Conservation (phyloP, 2,888 invertebrate genomes). For the Phanerotoma sp. region DNA sequence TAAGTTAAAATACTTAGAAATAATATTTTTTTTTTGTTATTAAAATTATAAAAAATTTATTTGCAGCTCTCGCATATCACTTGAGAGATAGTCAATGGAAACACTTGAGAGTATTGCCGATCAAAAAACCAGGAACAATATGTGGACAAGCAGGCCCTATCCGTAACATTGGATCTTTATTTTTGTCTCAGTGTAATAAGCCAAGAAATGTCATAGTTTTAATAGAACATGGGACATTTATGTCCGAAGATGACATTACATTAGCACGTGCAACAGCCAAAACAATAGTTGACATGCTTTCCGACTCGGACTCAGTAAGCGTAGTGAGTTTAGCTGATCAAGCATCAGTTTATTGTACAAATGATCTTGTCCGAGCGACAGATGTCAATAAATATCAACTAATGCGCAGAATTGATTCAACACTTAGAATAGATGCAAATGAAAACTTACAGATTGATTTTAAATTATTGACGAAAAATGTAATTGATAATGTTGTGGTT, state of each 20-base stretch:
- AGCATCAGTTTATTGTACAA: slow-evolving; percentile 42
- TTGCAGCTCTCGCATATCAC: slow-evolving; percentile 42
- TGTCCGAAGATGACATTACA: slow-evolving; percentile 52
- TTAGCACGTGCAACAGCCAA: slow-evolving; percentile 52
- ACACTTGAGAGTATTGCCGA: slow-evolving; percentile 49
- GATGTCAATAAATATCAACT: slow-evolving; percentile 53
- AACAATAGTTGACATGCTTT: slow-evolving; percentile 52
- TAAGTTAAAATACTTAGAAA: neutral
- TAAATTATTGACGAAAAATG: slow-evolving; percentile 37
- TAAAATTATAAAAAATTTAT: slow-evolving; percentile 13
- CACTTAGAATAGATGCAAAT: slow-evolving; percentile 46
- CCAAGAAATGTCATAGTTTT: slow-evolving; percentile 51
- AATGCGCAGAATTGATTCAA: slow-evolving; percentile 46
- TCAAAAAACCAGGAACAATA: slow-evolving; percentile 47
- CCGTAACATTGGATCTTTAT: slow-evolving; percentile 51
- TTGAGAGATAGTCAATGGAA: slow-evolving; percentile 49
- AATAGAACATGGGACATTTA: slow-evolving; percentile 48
- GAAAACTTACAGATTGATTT: slow-evolving; percentile 44
- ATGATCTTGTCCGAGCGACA: slow-evolving; percentile 47
- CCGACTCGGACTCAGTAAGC: slow-evolving; percentile 50
- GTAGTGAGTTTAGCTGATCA: slow-evolving; percentile 47
- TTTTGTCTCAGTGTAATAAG: slow-evolving; percentile 49
- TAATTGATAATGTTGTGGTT: slow-evolving; percentile 44
- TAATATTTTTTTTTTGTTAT: slow-evolving; percentile 4
- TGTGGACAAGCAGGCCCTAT: slow-evolving; percentile 52